These are phyloP conservation scores for Drosophila pegasa DNA, from an alignment of 2,888 invertebrate genomes.

Conservation along the genomic window DNA sequence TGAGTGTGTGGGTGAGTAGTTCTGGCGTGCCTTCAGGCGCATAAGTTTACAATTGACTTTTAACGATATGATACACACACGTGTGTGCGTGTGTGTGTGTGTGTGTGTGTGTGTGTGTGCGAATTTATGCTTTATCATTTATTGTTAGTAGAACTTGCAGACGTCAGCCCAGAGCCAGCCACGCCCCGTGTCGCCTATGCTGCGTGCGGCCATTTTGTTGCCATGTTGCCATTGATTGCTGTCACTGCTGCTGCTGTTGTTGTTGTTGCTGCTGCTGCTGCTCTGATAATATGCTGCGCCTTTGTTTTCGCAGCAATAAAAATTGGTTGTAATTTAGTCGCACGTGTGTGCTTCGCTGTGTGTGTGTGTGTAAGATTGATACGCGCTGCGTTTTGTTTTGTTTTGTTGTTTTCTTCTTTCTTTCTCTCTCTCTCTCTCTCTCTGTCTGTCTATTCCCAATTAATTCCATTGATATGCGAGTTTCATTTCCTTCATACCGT, in stretches of 20 bases:
- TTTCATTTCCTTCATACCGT: constrained; percentile 39
- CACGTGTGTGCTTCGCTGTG: constrained; percentile 25
- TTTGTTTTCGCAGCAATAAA: constrained; percentile 78
- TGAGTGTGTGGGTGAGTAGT: constrained; percentile 47
- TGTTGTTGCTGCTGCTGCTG: constrained; percentile 28
- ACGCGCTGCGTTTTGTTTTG: constrained; percentile 50
- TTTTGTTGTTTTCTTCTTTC: constrained; percentile 10
- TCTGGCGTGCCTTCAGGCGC: constrained; percentile 61
- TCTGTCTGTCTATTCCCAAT: constrained; percentile 64
- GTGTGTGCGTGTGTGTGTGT: constrained; percentile 6
- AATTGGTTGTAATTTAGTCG: constrained; percentile 77
- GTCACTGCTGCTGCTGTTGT: constrained; percentile 10
- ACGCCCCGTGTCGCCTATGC: constrained; percentile 47
- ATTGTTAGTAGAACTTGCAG: constrained; percentile 79
- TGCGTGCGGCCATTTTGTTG: constrained; percentile 59
- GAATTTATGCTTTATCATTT: constrained; percentile 82
- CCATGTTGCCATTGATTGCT: constrained; percentile 40
- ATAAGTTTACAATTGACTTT: constrained; percentile 81
- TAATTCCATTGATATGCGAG: constrained; percentile 74
- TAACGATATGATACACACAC: constrained; percentile 66
- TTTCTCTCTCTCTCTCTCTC: constrained; percentile 17
- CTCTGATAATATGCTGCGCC: constrained; percentile 70
- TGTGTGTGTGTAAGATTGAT: constrained; percentile 61
- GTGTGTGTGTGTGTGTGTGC: constrained; percentile 36
- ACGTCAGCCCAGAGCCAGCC: constrained; percentile 49